Evolutionary conservation across 2,888 invertebrate species (phyloP), one percentile per base, ranked within the genome.

Genomic region (Aspidiotus rigidus): DNA sequence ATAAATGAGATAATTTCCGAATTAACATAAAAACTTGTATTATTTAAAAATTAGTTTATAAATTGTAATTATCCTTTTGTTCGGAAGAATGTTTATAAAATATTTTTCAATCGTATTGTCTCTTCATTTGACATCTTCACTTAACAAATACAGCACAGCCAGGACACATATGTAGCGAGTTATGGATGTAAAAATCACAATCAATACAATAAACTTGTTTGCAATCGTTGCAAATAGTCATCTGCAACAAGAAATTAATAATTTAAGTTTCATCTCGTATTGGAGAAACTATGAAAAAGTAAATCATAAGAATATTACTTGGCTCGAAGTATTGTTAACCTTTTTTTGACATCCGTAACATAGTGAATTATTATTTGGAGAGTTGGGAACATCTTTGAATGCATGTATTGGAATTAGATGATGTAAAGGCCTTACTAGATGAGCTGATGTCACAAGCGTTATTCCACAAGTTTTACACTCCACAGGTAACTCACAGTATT

Each of bases 401-500:
- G 88, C 84, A 59, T 89, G 87, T 62, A 96, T 88, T 0, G 97
- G 97, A 78, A 98, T 96, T 72, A 99, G 82, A 79, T 99, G 98
- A 78, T 98, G 97, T 79, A 97, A 97, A 0, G 97, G 96, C 73
- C 98, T 85, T 5, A 98, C 97, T 64, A 99, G 83, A 81, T 99
- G 99, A 28, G 98, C 97, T 1, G 99, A 98, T 0, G 98, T 96
- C 13, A 97, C 97, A 62, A 99, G 81, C 7, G 96, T 97, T 71
- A 99, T 83, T 0, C 93, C 93, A 79, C 99, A 99, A 10, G 93
- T 89, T 76, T 90, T 85, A 77, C 99, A 99, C 80, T 99, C 97
- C 5, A 94, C 93, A 0, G 99, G 99, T 75, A 99, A 82, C 78
- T 97, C 94, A 79, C 99, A 99, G 80, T 98, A 98, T 81, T 97